phyloP scores from a whole-genome alignment of 2,888 invertebrate species.

The Muschampia plurimacula region DNA sequence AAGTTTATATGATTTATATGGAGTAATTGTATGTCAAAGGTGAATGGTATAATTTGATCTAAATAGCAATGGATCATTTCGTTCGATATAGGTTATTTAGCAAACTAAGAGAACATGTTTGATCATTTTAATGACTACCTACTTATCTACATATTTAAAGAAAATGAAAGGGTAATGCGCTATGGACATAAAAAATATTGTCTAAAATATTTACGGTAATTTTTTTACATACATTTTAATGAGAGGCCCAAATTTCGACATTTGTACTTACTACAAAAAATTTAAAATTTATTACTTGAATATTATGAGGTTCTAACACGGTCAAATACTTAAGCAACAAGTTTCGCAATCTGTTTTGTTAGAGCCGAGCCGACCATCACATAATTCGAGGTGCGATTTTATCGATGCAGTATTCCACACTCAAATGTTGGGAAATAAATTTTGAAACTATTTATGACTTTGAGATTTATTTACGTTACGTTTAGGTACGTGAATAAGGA shows the following conservation, averaged over 20 bases:
- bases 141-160: too few relatives aligned
- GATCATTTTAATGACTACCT: background rate
- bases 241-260: too few relatives aligned
- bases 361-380: slow-evolving; percentile 42
- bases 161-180: too few relatives aligned
- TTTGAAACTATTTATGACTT: background rate
- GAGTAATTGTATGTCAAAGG: background rate
- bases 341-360: slow-evolving; percentile 47
- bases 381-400: slow-evolving; percentile 43
- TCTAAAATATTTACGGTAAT: too few relatives aligned
- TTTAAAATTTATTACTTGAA: slow-evolving; percentile 40
- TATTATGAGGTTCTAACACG: slow-evolving; percentile 53
- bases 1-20: background rate
- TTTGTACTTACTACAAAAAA: too few relatives aligned
- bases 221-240: too few relatives aligned
- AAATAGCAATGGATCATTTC: background rate
- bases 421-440: slow-evolving; percentile 7
- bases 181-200: too few relatives aligned
- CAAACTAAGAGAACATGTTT: background rate
- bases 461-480: background rate
- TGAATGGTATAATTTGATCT: background rate
- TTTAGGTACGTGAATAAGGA: too few relatives aligned
- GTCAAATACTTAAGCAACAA: slow-evolving; percentile 53
- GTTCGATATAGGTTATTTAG: too few relatives aligned
- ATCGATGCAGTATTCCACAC: slow-evolving; percentile 1